Percentiles rank a stretch among this genome's conserved stretches.
Evolutionary conservation across 2,113 vertebrate genomes (phyloP).

Genomic region (Melanocharis versteri): DNA sequence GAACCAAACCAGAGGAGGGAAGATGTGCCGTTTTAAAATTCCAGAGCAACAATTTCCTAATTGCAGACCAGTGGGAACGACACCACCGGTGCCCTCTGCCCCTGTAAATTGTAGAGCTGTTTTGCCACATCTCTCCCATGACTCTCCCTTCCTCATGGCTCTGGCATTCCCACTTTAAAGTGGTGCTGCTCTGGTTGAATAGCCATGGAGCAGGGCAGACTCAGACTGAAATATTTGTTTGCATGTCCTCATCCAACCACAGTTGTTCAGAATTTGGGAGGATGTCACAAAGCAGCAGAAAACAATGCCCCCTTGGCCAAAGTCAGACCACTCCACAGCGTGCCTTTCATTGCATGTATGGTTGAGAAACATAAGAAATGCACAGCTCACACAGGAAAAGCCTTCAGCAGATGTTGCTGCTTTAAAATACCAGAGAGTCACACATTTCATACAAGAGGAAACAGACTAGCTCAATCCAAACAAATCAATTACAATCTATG

Average conservation of each 20-base stretch:
- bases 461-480: neutral
- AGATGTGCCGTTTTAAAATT: neutral
- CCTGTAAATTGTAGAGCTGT: neutral
- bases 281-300: neutral
- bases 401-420: neutral
- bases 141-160: neutral
- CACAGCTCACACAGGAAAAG: neutral
- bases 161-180: neutral
- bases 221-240: slow-evolving; percentile 10
- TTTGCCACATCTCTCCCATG: neutral
- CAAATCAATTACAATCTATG: neutral
- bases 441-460: neutral
- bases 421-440: neutral
- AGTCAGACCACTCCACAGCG: neutral
- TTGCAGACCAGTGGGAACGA: neutral
- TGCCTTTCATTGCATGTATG: neutral
- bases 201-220: neutral
- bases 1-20: neutral
- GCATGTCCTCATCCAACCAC: neutral
- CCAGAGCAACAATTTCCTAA: neutral
- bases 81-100: neutral
- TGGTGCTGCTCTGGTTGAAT: neutral
- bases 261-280: neutral
- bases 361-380: neutral
- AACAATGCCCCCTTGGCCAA: neutral